phyloP scores from a whole-genome alignment of 2,888 invertebrate genomes.

The Podabrus alpinus region DNA sequence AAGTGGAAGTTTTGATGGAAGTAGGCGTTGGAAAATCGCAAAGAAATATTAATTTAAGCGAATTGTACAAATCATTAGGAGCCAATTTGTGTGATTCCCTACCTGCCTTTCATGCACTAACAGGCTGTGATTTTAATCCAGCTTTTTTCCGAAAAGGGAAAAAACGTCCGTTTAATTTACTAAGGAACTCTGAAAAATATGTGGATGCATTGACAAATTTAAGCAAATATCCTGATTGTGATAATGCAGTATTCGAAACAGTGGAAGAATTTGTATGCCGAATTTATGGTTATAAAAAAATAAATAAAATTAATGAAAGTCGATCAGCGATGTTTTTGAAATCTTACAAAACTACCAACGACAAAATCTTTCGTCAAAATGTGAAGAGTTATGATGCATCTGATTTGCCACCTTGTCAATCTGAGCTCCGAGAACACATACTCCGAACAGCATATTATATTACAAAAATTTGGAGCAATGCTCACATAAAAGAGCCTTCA shows the following conservation, averaged over 20 bases:
- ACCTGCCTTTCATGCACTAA: conserved; percentile 35
- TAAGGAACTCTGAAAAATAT: conserved; percentile 2
- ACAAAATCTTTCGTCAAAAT: conserved; percentile 4
- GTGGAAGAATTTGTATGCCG: too few species aligned
- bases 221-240: too few species aligned
- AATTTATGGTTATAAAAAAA: too few species aligned
- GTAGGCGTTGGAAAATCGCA: conserved; percentile 32
- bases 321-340: too few species aligned
- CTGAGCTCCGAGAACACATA: conserved; percentile 39
- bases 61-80: conserved; percentile 31
- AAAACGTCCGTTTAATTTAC: conserved; percentile 23
- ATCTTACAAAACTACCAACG: too few species aligned
- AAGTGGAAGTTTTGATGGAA: conserved; percentile 33
- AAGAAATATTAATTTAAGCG: conserved; percentile 34
- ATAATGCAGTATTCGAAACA: too few species aligned
- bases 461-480: conserved; percentile 41
- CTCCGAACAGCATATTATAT: conserved; percentile 42
- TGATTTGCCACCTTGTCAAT: conserved; percentile 40
- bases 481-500: conserved; percentile 22
- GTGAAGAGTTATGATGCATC: conserved; percentile 41
- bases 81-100: conserved; percentile 25
- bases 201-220: not conserved
- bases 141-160: conserved; percentile 33
- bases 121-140: conserved; percentile 34
- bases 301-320: too few species aligned